Evolutionary conservation across 2,797 vertebrate genomes (phyloP).

Genomic region (Cygnus olor): DNA sequence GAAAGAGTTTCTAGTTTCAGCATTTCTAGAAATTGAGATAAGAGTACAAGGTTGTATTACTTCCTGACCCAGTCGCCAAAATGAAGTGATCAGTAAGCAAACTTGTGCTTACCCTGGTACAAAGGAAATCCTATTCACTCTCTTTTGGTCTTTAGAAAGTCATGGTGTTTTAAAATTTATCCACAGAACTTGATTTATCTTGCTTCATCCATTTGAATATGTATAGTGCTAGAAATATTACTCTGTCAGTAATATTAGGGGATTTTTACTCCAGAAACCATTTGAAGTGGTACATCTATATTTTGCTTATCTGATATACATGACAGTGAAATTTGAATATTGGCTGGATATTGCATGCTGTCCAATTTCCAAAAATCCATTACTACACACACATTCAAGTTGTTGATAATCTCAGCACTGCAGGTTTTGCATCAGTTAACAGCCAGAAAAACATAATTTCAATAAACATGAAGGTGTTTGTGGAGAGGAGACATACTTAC

Average conservation of each 20-base stretch:
- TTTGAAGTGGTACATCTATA: background rate
- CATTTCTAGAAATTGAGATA: background rate
- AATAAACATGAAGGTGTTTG: background rate
- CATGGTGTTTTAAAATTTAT: background rate
- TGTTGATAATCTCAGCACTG: background rate
- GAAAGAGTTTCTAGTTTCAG: background rate
- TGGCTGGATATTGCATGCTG: background rate
- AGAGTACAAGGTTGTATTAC: background rate
- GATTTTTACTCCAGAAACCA: background rate
- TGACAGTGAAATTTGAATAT: background rate
- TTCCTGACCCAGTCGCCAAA: background rate
- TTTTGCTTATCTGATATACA: background rate
- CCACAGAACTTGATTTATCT: background rate
- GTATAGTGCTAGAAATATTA: background rate
- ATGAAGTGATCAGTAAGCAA: background rate
- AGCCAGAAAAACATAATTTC: slow-evolving; percentile 1
- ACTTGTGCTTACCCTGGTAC: background rate
- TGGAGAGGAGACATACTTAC: background rate
- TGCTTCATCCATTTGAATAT: background rate
- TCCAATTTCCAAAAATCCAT: background rate
- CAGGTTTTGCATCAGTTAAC: background rate
- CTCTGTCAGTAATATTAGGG: background rate
- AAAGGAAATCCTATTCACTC: background rate
- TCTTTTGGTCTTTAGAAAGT: background rate
- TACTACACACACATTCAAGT: background rate